A percentile compares a stretch with the other conserved stretches of the same genome.
Evolutionary conservation across 2,797 vertebrate species (phyloP).

Genomic region (Peromyscus aztecus): DNA sequence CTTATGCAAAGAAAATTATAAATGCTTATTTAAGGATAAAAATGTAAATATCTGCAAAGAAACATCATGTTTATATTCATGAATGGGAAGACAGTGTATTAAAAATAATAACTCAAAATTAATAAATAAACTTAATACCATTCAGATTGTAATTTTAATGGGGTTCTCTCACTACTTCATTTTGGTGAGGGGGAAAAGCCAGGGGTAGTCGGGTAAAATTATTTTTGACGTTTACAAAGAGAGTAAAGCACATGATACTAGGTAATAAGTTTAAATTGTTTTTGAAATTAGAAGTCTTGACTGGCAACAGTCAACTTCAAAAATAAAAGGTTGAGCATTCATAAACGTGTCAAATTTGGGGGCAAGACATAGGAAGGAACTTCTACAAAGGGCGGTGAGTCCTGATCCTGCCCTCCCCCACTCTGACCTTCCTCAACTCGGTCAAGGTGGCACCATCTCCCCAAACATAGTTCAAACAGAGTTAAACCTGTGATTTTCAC

Average conservation of each 20-base stretch:
- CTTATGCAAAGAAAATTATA: constrained; percentile 7
- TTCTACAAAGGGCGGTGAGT: neutral
- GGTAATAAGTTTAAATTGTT: constrained; percentile 20
- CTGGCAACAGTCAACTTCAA: neutral
- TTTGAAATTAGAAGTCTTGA: neutral
- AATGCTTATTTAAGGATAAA: neutral
- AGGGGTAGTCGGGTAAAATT: neutral
- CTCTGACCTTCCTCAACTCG: neutral
- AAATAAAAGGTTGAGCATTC: constrained; percentile 1
- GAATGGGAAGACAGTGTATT: neutral
- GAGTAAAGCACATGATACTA: neutral
- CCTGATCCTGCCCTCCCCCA: neutral
- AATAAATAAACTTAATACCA: constrained; percentile 19
- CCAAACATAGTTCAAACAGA: neutral
- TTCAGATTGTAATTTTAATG: neutral
- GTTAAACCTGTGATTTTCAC: neutral
- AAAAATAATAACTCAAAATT: constrained; percentile 32
- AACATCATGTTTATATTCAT: neutral
- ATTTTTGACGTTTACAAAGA: neutral
- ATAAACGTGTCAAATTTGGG: neutral
- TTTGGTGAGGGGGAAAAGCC: neutral
- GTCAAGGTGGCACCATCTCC: neutral
- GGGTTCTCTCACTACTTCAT: neutral
- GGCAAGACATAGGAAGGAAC: neutral
- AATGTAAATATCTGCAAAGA: neutral